Conservation (phyloP, 2,888 invertebrate species). For the Gymnocheta viridis region DNA sequence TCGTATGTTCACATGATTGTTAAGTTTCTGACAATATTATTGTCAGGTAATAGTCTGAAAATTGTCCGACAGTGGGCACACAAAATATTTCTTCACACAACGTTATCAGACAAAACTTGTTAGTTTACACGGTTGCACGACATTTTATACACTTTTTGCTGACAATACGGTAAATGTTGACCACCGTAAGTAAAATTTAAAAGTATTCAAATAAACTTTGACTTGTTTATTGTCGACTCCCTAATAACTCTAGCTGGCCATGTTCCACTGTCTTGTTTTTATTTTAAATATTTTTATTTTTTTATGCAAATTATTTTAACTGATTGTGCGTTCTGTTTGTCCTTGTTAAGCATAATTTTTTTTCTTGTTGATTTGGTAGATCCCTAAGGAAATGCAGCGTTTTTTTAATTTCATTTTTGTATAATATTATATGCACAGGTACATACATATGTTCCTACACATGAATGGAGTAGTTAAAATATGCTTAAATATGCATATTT, state of each 20-base stretch:
- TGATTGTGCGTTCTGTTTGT: conserved; percentile 30
- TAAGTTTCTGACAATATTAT: too few species aligned
- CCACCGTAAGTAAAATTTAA: background rate
- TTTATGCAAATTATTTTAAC: conserved; percentile 40
- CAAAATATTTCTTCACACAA: too few species aligned
- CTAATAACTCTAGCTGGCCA: too few species aligned
- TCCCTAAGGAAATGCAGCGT: conserved; percentile 34
- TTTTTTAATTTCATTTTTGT: conserved; percentile 9
- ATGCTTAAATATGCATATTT: background rate
- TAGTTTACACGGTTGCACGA: too few species aligned
- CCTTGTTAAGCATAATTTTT: conserved; percentile 13
- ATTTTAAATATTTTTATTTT: background rate
- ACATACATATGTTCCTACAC: background rate
- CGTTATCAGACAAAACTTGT: too few species aligned
- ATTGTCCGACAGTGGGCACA: too few species aligned
- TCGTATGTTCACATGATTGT: too few species aligned
- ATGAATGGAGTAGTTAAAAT: conserved; percentile 7
- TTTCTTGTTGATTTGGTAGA: background rate
- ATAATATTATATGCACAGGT: background rate
- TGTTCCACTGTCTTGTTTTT: background rate
- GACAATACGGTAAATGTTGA: too few species aligned
- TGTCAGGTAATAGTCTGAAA: too few species aligned
- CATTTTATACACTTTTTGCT: too few species aligned
- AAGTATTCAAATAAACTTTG: background rate
- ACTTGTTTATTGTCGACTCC: background rate